These are phyloP conservation scores for Eulemur rubriventer DNA, from an alignment of 2,797 vertebrate species.

Conservation along the genomic window DNA sequence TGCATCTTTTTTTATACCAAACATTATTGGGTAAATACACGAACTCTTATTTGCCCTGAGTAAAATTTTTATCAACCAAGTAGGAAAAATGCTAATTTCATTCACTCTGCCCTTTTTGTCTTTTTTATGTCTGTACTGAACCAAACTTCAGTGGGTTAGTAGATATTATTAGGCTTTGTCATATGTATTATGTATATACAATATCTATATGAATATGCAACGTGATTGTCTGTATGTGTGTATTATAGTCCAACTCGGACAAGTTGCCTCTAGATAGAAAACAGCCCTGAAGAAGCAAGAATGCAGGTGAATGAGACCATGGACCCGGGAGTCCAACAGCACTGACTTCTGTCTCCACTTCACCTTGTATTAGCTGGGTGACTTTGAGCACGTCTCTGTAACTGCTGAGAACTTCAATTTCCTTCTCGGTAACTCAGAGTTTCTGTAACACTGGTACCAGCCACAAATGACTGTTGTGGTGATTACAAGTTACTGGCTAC, in stretches of 20 bases:
- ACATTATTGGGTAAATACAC: slow-evolving; percentile 27
- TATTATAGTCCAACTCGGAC: background rate
- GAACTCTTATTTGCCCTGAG: background rate
- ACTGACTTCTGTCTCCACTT: background rate
- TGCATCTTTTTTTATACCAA: background rate
- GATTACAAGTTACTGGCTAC: background rate
- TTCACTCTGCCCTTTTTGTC: background rate
- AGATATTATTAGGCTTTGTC: background rate
- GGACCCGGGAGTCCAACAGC: background rate
- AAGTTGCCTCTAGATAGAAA: slow-evolving; percentile 21
- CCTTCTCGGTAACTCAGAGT: background rate
- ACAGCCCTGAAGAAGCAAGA: background rate
- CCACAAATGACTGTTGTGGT: background rate
- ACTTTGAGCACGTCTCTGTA: background rate
- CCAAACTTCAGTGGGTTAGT: background rate
- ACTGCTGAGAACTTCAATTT: background rate
- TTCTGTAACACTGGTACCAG: background rate
- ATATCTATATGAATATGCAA: background rate
- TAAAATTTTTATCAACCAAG: slow-evolving; percentile 22
- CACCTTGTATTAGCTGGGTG: background rate
- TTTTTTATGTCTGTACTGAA: background rate
- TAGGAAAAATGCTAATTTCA: slow-evolving; percentile 31
- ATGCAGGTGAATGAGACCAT: background rate
- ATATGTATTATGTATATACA: background rate
- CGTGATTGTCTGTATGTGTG: background rate